A percentile compares a stretch with the other conserved stretches of the same genome.
phyloP scores from a whole-genome alignment of 2,797 vertebrate genomes.

The Corythornis leucogaster region DNA sequence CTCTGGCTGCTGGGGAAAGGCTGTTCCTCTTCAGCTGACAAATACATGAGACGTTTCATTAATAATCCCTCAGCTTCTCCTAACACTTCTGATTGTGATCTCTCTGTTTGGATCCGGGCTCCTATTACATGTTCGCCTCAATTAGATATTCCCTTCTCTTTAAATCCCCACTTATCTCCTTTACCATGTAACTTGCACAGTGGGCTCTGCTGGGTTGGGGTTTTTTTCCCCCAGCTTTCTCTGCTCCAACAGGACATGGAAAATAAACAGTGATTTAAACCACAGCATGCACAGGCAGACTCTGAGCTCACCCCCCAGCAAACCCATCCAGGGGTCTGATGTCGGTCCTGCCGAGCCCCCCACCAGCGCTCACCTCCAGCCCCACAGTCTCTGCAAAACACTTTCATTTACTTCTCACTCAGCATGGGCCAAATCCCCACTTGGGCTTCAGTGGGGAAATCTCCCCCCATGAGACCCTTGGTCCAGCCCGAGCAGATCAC shows the following conservation, averaged over 20 bases:
- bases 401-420: neutral
- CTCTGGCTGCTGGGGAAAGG: neutral
- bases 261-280: neutral
- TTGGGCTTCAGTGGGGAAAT: neutral
- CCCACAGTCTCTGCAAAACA: rapidly evolving
- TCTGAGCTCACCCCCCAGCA: neutral
- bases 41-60: constrained; percentile 40
- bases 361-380: rapidly evolving
- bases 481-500: neutral
- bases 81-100: constrained; percentile 48
- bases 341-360: neutral
- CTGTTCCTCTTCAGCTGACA: constrained; percentile 53
- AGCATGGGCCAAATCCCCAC: neutral
- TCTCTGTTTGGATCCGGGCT: constrained; percentile 42
- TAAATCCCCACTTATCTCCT: constrained; percentile 61
- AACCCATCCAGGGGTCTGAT: neutral
- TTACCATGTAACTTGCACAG: constrained; percentile 31
- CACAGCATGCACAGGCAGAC: neutral
- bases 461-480: rapidly evolving
- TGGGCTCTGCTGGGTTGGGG: neutral
- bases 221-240: neutral
- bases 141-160: constrained; percentile 46
- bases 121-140: constrained; percentile 35
- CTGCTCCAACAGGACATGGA: neutral
- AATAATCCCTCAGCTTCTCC: constrained; percentile 56